A percentile compares a stretch with the other conserved stretches of the same genome.
Evolutionary conservation across 1,140 invertebrate genomes (phyloP).

Genomic region (Trachymyrmex cornetzi): DNA sequence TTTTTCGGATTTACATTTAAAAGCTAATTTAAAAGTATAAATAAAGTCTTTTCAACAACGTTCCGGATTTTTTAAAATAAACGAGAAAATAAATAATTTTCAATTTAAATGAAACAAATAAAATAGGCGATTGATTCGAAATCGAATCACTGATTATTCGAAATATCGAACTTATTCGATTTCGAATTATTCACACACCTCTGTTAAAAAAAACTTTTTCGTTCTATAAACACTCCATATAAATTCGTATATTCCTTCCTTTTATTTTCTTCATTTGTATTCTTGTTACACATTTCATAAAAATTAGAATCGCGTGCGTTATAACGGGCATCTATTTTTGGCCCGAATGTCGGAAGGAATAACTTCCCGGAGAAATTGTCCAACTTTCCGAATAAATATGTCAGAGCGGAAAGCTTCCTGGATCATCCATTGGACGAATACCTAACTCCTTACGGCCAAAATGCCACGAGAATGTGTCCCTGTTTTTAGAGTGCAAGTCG

Average conservation of each 20-base stretch:
- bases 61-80: too few relatives aligned
- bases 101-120: too few relatives aligned
- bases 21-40: too few relatives aligned
- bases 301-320: constrained; percentile 3
- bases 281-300: not conserved
- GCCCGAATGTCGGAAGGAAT: not conserved
- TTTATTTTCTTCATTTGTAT: not conserved
- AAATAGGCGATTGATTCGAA: too few relatives aligned
- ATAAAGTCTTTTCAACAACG: too few relatives aligned
- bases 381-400: constrained; percentile 57
- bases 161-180: too few relatives aligned
- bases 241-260: not conserved
- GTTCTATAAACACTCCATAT: not conserved
- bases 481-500: constrained; percentile 75
- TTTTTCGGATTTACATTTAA: too few relatives aligned
- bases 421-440: constrained; percentile 54
- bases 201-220: not conserved
- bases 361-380: constrained; percentile 40
- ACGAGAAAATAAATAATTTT: too few relatives aligned
- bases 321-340: constrained; percentile 22
- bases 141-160: too few relatives aligned
- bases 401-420: constrained; percentile 13
- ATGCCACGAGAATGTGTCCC: constrained; percentile 64
- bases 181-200: too few relatives aligned
- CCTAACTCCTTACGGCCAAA: constrained; percentile 52